Conservation (phyloP, 2,113 vertebrate genomes). For the Nyctereutes procyonoides region DNA sequence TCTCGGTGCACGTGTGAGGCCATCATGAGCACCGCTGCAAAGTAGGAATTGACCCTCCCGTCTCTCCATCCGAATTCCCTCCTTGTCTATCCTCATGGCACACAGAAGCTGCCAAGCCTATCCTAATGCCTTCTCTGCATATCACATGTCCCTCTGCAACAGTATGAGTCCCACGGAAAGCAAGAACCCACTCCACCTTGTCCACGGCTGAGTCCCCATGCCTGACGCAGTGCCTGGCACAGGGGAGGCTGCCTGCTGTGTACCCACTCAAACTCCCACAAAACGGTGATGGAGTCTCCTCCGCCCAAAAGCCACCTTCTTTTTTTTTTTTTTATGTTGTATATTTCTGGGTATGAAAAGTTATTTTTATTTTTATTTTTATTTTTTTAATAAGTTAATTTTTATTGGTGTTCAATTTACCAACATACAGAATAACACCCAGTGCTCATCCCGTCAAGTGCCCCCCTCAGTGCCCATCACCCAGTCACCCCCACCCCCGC, state of each 20-base stretch:
- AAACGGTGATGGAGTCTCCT: rapidly evolving
- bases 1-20: not conserved
- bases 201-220: rapidly evolving
- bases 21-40: rapidly evolving
- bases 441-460: no score
- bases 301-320: not conserved
- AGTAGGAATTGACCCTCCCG: not conserved
- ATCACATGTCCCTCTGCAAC: rapidly evolving
- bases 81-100: not conserved
- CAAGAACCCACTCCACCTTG: no score
- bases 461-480: no score
- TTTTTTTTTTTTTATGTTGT: no score
- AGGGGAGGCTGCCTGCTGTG: no score
- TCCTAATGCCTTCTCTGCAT: not conserved
- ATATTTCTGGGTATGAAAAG: no score
- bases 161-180: rapidly evolving
- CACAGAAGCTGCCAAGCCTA: not conserved
- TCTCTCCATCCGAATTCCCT: not conserved
- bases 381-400: no score
- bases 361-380: no score
- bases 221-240: not conserved
- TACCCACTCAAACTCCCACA: rapidly evolving
- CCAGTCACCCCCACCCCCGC: no score
- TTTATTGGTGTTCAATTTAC: no score
- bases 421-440: no score